Base-by-base conservation (phyloP, 2,888 invertebrate species). In the Bugulina stolonifera region DNA sequence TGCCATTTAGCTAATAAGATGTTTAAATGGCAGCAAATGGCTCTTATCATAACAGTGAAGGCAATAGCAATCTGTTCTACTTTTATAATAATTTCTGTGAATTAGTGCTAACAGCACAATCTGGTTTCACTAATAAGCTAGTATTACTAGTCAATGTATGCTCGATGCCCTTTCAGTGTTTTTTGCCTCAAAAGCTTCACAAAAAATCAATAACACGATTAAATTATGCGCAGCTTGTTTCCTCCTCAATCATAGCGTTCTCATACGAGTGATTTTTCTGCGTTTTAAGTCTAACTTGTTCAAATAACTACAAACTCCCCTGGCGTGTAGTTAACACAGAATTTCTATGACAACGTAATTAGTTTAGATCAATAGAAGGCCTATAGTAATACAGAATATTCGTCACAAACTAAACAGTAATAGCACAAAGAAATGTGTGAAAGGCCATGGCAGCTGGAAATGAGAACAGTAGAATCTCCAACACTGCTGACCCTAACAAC, bases 121-220 rank as follows among this genome's bases (percentile, higher is more conserved):
- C 43, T 43, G 43, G 43, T 43, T 43, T 18, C 43, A 43, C 43
- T 43, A 43, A 43, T 43, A 43, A 43, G 43, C 43, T 43, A 43
- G 43, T 43, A 5, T 43, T 43, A 43, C 43, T 43, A 43, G 43
- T 18, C 43, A 5, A 43, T 18, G 18, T 18, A 10, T 5, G 10
- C 32, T 10, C 5, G 10, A 32, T 64, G 32, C 32, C 64, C 64
- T 64, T 64, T 64, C 29, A 64, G 22, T 18, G 34, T 64, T 64
- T 64, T 64, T 64, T 64, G 64, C 64, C 64, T 64, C 64, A 64
- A 64, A 64, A 64, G 64, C 64, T 32, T 64, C n/a, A 64, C 32
- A 32, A 34, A 57, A 32, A 64, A 64, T 64, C 64, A 64, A 64
- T 64, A 64, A 5, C 32, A 10, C 22, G 64, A 64, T 64, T 64